Percentiles rank a stretch among this genome's conserved stretches.
Evolutionary conservation across 1,140 invertebrate genomes (phyloP).

Genomic region (Muscidifurax raptorellus): DNA sequence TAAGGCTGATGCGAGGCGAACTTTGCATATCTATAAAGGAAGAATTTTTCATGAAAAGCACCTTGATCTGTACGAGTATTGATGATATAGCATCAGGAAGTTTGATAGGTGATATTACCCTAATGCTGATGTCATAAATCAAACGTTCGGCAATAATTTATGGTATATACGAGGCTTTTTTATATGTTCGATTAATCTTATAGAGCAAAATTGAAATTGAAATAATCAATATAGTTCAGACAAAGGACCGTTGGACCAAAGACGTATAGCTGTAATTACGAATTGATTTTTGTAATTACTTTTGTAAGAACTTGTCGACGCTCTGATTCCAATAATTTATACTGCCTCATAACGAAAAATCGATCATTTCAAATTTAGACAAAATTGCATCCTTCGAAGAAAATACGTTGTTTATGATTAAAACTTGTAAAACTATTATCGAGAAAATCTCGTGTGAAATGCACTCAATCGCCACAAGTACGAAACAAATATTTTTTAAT

Average conservation of each 20-base stretch:
- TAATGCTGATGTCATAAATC: neutral
- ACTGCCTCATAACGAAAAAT: too few species aligned
- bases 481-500: too few species aligned
- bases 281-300: too few species aligned
- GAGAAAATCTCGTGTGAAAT: too few species aligned
- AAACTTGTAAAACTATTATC: too few species aligned
- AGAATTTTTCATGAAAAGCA: neutral
- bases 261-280: too few species aligned
- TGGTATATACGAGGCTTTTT: neutral
- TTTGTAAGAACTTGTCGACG: too few species aligned
- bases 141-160: neutral
- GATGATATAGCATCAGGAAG: neutral
- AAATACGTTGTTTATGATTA: too few species aligned
- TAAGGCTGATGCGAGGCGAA: neutral
- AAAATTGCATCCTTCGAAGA: too few species aligned
- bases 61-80: neutral
- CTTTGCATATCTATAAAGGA: neutral
- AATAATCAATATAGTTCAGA: neutral
- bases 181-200: neutral
- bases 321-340: too few species aligned
- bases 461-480: too few species aligned
- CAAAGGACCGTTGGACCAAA: neutral
- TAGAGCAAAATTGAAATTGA: neutral
- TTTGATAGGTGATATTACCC: neutral
- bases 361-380: too few species aligned